Evolutionary conservation across 2,888 invertebrate genomes (phyloP).

Genomic region (Limnephilus rhombicus): DNA sequence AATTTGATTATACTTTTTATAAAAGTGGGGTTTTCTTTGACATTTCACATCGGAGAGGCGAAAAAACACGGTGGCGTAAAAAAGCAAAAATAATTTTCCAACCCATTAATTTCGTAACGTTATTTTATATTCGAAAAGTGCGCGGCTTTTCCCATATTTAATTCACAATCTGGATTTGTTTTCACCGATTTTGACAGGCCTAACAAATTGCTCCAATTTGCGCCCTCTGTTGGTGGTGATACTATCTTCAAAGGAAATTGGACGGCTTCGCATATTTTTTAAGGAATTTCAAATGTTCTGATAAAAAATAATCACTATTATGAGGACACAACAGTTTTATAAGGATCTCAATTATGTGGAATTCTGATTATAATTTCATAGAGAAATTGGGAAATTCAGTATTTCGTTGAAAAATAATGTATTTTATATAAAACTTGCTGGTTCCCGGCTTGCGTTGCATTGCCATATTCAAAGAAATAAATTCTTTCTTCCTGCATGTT

Average conservation of each 20-base stretch:
- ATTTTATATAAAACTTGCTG: neutral
- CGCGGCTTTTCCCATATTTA: slow-evolving; percentile 25
- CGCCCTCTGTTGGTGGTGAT: slow-evolving; percentile 37
- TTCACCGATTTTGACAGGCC: slow-evolving; percentile 49
- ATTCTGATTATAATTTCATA: neutral
- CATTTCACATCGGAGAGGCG: neutral
- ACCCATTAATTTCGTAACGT: slow-evolving; percentile 38
- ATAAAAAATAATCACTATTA: neutral
- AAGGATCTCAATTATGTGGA: neutral
- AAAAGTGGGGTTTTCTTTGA: neutral
- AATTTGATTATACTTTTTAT: slow-evolving; percentile 40
- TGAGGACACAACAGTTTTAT: neutral
- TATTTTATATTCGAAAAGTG: slow-evolving; percentile 30
- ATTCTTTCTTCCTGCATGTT: too few species aligned
- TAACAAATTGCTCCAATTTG: slow-evolving; percentile 52
- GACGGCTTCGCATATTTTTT: slow-evolving; percentile 25
- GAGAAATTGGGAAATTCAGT: neutral
- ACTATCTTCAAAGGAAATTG: slow-evolving; percentile 42
- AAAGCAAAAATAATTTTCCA: slow-evolving; percentile 38
- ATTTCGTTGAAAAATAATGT: neutral
- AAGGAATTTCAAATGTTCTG: neutral
- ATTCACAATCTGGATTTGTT: slow-evolving; percentile 50
- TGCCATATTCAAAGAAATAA: too few species aligned
- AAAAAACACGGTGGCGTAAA: slow-evolving; percentile 2
- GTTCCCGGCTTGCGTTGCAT: too few species aligned